Evolutionary conservation across 1,140 invertebrate species (phyloP).

Genomic region (Caerostris extrusa): DNA sequence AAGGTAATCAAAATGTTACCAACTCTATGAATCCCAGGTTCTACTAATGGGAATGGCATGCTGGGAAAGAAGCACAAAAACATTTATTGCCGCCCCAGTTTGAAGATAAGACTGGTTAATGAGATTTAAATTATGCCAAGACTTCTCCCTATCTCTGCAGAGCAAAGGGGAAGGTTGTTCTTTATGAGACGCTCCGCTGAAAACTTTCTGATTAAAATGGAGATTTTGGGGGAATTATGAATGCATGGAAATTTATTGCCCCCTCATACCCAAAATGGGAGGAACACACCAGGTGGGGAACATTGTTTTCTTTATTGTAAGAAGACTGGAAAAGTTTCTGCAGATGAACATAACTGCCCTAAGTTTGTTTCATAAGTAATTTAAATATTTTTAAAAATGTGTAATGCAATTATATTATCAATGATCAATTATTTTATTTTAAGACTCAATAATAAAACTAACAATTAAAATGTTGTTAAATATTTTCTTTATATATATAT

Average conservation of each 20-base stretch:
- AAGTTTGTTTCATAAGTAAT: no score
- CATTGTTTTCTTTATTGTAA: background rate
- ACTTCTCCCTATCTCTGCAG: background rate
- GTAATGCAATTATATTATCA: no score
- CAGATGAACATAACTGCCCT: no score
- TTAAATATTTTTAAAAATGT: no score
- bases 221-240: slow-evolving; percentile 58
- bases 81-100: slow-evolving; percentile 27
- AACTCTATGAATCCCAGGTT: background rate
- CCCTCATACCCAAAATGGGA: background rate
- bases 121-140: slow-evolving; percentile 69
- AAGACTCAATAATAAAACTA: no score
- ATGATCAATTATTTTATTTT: no score
- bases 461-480: no score
- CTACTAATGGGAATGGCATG: background rate
- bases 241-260: slow-evolving; percentile 40
- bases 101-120: slow-evolving; percentile 56
- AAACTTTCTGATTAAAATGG: slow-evolving; percentile 68
- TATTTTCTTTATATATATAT: no score
- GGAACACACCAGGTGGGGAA: background rate
- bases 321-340: no score
- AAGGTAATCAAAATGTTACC: slow-evolving; percentile 42
- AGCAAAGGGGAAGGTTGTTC: background rate
- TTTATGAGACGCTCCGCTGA: background rate
- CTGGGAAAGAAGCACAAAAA: background rate